Evolutionary conservation across 2,888 invertebrate species (phyloP), one percentile per base, ranked within the genome.

Genomic region (Drosophila longiperda): DNA sequence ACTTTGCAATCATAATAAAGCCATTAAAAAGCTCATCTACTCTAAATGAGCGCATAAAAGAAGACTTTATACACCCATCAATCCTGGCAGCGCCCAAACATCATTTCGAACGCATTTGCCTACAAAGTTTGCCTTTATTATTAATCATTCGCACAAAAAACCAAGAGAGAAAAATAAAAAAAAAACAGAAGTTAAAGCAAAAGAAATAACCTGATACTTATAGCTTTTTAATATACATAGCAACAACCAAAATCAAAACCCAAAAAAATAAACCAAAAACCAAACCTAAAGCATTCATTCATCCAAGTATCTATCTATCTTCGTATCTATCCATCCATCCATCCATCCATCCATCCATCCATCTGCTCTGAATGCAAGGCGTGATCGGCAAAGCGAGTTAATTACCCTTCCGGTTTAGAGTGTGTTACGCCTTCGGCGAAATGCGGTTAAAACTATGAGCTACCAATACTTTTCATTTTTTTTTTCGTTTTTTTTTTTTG

Each of bases 321-420:
- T 79, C 55, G 63, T 50, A 75, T 36, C 54, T 33, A 75, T 59
- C 52, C 58, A 72, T 66, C 73, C 36, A 78, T 54, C 68, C 48
- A 77, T 26, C 57, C 48, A 74, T 49, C 73, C 65, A 77, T 65
- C 72, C 55, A 69, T 45, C 57, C 66, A 78, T 68, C 76, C 66
- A 59, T 75, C 63, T 74, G 87, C 80, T 84, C 76, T 75, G 86
- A 87, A 88, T 89, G 86, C 83, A 88, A 88, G 90, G 91, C 90
- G 91, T 90, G 91, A 91, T 91, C 85, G 82, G 90, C 91, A 90
- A 91, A 85, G 89, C 90, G 89, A 92, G 91, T 91, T 91, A 91
- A 91, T 91, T 91, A 92, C 92, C 91, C 91, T 91, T 91, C 91
- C 92, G 91, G 91, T 91, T 82, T 84, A 88, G 87, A 87, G 90